Base-by-base conservation (phyloP, 2,113 vertebrate genomes). In the Alexandromys fortis region DNA sequence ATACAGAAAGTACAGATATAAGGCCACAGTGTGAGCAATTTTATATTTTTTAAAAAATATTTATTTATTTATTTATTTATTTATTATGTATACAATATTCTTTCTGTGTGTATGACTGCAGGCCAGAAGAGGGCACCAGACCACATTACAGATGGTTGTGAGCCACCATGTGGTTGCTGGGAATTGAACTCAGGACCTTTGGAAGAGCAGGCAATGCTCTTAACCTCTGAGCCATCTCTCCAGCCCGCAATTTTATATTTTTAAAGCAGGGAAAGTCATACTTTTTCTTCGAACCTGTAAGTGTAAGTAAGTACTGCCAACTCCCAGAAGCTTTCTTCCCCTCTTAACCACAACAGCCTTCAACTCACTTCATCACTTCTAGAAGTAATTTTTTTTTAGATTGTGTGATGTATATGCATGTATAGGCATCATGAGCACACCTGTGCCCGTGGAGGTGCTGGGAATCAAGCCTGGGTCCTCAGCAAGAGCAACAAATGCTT, bases 11-110 rank as follows among this genome's bases (percentile, higher is more conserved):
- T 8, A 28, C 9, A 70, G 58, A 73, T 79, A 72, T 58, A 93
- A 73, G 28, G 67, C 19, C 52, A 45, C 1, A 79, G 21, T 12
- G 82, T 6, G 11, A 86, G 72, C 47, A 5, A 92, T 81, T 83
- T 91, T 92, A 89, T 63, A 70, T 72, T 88, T 89, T 89, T 70
- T n/a, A n/a, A n/a, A n/a, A n/a, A n/a, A n/a, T n/a, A n/a, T n/a
- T n/a, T n/a, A n/a, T n/a, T n/a, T n/a, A n/a, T n/a, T n/a, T n/a
- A n/a, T n/a, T n/a, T n/a, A n/a, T n/a, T n/a, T n/a, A n/a, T n/a
- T n/a, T n/a, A n/a, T n/a, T n/a, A n/a, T n/a, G n/a, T n/a, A n/a
- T n/a, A n/a, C n/a, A n/a, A n/a, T n/a, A n/a, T n/a, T n/a, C n/a
- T n/a, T n/a, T n/a, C n/a, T n/a, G n/a, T n/a, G n/a, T n/a, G n/a